These are phyloP conservation scores for Apteryx mantelli DNA, from an alignment of 2,113 vertebrate genomes.

Conservation along the genomic window DNA sequence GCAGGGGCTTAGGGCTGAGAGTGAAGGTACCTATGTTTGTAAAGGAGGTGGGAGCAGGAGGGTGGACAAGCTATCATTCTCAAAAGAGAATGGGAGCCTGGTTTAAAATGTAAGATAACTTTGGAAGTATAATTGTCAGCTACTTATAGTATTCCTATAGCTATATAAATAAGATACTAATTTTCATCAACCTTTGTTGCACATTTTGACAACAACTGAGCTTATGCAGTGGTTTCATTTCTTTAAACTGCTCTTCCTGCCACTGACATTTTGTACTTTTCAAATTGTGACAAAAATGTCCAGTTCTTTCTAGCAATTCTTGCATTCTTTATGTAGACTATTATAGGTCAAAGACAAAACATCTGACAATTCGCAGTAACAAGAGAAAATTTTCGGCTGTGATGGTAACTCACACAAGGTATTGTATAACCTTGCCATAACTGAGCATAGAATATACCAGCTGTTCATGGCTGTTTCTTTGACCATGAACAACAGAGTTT, in stretches of 20 bases:
- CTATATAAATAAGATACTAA: not conserved
- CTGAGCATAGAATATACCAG: not conserved
- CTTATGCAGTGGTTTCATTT: not conserved
- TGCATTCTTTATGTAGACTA: not conserved
- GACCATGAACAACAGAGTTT: not conserved
- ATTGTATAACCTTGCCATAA: not conserved
- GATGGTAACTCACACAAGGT: conserved; percentile 6
- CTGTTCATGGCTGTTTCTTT: conserved; percentile 1
- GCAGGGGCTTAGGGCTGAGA: not conserved
- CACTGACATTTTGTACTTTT: not conserved
- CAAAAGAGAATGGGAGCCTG: not conserved
- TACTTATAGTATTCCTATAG: not conserved
- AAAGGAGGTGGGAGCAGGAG: not conserved
- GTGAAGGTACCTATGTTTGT: not conserved
- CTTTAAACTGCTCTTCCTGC: not conserved
- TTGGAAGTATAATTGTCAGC: not conserved
- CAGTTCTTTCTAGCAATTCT: not conserved
- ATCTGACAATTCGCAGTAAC: not conserved
- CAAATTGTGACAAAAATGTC: not conserved
- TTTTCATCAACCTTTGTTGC: not conserved
- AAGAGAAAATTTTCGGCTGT: not conserved
- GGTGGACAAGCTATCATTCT: not conserved
- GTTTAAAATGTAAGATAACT: not conserved
- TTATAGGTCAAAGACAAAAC: not conserved
- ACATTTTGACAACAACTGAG: not conserved